Evolutionary conservation across 2,888 invertebrate genomes (phyloP), one percentile per base, ranked within the genome.

Genomic region (Fissipunctia ypsillon): DNA sequence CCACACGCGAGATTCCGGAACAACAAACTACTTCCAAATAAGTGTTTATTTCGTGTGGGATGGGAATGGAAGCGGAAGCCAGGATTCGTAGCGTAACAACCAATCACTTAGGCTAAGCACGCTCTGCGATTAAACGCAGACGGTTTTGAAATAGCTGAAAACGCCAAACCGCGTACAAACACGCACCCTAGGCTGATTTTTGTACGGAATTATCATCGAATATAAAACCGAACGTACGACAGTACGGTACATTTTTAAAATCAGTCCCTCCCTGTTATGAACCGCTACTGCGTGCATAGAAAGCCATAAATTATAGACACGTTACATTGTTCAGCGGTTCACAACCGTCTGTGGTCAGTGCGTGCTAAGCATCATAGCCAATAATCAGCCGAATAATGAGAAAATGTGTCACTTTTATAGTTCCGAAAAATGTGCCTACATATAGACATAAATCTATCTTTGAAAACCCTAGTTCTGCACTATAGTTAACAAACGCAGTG

Each of bases 11-110:
- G n/a, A 19, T 74, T 28, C 10, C 10, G 73, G 38, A 52, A 43
- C 12, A 60, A 71, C 25, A 38, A 54, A 19, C 28, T 38, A 14
- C 19, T 50, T 52, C 12, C 5, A 59, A 35, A 35, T 50, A 72
- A n/a, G n/a, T n/a, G n/a, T 50, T 41, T 69, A 69, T 35, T 50
- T 69, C 22, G 28, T 35, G 43, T 71, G 43, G 25, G 16, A 73
- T 45, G 22, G 28, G 43, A 28, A 59, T 72, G 59, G 41, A 48
- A 63, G 45, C 38, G 4, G 28, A n/a, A n/a, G n/a, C n/a, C n/a
- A n/a, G 14, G 12, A 56, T 73, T 73, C 3, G n/a, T 48, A 73
- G 45, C 19, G 6, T 12, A 73, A 22, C 7, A 22, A 57, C 61
- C 28, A 70, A 73, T 61, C 50, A 43, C 43, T 45, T 25, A 31